Evolutionary conservation across 2,888 invertebrate species (phyloP).

Genomic region (Mimachlamys varia): DNA sequence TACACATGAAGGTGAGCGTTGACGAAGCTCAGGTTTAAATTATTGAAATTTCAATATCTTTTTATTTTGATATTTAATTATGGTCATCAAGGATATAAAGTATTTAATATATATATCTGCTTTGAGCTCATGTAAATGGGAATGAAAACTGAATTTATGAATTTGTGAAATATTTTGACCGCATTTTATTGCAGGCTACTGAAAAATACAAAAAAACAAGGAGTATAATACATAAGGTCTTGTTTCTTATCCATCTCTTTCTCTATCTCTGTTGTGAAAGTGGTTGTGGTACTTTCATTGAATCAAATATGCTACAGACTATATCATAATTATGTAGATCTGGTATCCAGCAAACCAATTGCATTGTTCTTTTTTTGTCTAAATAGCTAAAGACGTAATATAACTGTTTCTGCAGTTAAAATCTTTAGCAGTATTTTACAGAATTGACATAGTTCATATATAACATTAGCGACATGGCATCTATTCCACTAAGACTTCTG

Average conservation of each 20-base stretch:
- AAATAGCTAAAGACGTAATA: too few species aligned
- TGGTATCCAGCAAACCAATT: too few species aligned
- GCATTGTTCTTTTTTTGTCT: too few species aligned
- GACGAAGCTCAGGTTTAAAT: neutral
- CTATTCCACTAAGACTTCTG: too few species aligned
- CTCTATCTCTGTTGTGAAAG: neutral
- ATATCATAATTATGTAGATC: too few species aligned
- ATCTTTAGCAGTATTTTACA: too few species aligned
- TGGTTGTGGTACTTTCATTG: neutral
- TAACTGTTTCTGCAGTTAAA: too few species aligned
- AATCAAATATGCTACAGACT: neutral
- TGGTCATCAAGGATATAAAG: too few species aligned
- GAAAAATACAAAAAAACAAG: slow-evolving; percentile 38
- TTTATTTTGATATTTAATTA: too few species aligned
- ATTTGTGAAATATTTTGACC: neutral
- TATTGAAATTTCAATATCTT: neutral
- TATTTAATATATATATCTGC: neutral
- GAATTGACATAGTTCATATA: too few species aligned
- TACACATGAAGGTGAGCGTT: neutral
- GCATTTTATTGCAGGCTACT: slow-evolving; percentile 36
- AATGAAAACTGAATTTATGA: neutral
- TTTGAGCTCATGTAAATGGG: neutral
- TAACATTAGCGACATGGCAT: too few species aligned
- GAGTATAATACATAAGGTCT: slow-evolving; percentile 46
- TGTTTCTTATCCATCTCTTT: slow-evolving; percentile 18